phyloP scores from a whole-genome alignment of 2,797 vertebrate species.

The Podarcis lilfordi region DNA sequence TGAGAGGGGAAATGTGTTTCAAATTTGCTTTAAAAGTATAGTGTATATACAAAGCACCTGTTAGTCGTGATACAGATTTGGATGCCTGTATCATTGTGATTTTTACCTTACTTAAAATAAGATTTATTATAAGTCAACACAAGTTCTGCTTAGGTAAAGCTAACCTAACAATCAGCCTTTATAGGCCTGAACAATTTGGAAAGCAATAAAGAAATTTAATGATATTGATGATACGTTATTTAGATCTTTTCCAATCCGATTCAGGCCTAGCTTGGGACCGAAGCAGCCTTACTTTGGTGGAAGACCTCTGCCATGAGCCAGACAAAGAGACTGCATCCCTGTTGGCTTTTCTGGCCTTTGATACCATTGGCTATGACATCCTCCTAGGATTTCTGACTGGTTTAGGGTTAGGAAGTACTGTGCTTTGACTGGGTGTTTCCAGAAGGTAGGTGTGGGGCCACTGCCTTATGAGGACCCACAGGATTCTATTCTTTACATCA shows the following conservation, averaged over 20 bases:
- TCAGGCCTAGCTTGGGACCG: no score
- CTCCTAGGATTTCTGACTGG: background rate
- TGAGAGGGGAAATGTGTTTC: no score
- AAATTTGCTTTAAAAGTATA: no score
- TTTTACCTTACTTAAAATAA: background rate
- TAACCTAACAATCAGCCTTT: background rate
- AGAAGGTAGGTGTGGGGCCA: background rate
- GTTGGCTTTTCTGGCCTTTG: background rate
- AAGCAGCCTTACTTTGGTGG: no score
- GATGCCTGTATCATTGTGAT: background rate
- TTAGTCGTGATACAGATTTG: background rate
- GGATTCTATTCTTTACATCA: background rate
- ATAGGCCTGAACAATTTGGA: background rate
- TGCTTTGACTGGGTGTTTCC: background rate
- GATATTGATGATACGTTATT: no score
- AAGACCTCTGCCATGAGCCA: no score
- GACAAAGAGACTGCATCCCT: background rate
- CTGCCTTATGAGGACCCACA: background rate
- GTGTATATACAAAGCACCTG: background rate
- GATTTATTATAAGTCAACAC: background rate
- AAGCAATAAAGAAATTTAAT: no score
- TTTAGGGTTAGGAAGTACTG: background rate
- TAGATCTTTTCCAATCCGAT: no score
- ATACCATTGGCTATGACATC: background rate
- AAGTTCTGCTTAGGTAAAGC: background rate